Conservation (phyloP, 2,797 vertebrate genomes). For the Acanthurus tractus region DNA sequence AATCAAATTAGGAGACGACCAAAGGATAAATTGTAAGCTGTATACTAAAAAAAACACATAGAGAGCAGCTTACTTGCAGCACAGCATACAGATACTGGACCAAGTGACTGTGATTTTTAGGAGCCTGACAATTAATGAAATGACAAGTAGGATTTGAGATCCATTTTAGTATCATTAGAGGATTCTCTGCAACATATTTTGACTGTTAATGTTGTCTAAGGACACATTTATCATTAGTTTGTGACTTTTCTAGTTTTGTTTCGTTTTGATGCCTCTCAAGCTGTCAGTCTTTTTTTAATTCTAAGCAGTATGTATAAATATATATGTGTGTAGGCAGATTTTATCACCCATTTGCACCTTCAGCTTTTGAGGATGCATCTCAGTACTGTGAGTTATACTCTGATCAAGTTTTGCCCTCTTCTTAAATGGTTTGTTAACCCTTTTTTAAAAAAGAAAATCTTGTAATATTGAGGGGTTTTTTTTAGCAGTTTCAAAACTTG, state of each 20-base stretch:
- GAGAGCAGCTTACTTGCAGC: neutral
- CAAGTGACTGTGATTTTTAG: conserved; percentile 63
- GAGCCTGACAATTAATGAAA: conserved; percentile 60
- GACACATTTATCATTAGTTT: conserved; percentile 31
- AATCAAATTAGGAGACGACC: conserved; percentile 81
- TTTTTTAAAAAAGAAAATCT: conserved; percentile 28
- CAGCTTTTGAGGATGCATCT: neutral
- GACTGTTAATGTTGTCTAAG: conserved; percentile 60
- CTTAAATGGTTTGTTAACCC: conserved; percentile 38
- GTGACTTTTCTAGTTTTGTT: neutral
- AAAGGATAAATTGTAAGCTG: conserved; percentile 77
- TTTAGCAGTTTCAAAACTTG: conserved; percentile 37
- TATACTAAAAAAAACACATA: conserved; percentile 61
- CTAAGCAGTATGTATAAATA: neutral
- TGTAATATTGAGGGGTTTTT: conserved; percentile 40
- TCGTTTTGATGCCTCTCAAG: conserved; percentile 16
- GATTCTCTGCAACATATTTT: neutral
- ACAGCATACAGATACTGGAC: conserved; percentile 17
- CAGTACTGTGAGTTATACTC: conserved; percentile 12
- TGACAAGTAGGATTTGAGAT: conserved; percentile 27
- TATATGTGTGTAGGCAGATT: conserved; percentile 15
- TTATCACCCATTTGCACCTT: conserved; percentile 10
- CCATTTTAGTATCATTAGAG: conserved; percentile 2
- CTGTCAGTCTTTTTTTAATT: neutral
- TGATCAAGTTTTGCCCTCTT: conserved; percentile 23